phyloP scores from a whole-genome alignment of 2,113 vertebrate genomes.

The Notiomystis cincta region DNA sequence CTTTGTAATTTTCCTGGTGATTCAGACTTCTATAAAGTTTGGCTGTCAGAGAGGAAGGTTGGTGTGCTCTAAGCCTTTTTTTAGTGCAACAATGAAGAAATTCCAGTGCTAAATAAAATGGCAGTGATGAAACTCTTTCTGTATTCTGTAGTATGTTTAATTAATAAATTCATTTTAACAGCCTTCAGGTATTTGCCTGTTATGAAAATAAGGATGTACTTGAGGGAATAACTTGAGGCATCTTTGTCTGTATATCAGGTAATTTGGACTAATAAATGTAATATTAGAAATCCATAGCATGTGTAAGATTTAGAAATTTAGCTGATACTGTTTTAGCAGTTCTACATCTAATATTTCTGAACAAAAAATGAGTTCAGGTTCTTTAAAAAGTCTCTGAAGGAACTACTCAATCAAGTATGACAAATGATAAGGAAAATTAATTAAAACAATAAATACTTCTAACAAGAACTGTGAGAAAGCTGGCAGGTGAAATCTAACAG shows the following conservation, averaged over 20 bases:
- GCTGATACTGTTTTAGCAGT: background rate
- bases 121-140: background rate
- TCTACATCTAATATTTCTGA: background rate
- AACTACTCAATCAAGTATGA: background rate
- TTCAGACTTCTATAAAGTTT: background rate
- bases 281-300: background rate
- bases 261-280: background rate
- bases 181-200: background rate
- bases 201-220: background rate
- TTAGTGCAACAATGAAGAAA: background rate
- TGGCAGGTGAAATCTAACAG: background rate
- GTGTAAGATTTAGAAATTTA: background rate
- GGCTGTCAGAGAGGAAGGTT: background rate
- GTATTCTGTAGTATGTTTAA: background rate
- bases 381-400: background rate
- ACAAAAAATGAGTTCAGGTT: background rate
- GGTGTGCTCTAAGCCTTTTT: background rate
- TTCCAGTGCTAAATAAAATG: background rate
- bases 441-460: background rate
- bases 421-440: background rate
- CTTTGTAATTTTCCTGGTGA: background rate
- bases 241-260: background rate
- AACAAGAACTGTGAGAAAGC: background rate
- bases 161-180: background rate
- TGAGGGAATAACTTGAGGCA: background rate